Evolutionary conservation across 2,113 vertebrate species (phyloP), one percentile per base, ranked within the genome.

Genomic region (Atherinomorus stipes): DNA sequence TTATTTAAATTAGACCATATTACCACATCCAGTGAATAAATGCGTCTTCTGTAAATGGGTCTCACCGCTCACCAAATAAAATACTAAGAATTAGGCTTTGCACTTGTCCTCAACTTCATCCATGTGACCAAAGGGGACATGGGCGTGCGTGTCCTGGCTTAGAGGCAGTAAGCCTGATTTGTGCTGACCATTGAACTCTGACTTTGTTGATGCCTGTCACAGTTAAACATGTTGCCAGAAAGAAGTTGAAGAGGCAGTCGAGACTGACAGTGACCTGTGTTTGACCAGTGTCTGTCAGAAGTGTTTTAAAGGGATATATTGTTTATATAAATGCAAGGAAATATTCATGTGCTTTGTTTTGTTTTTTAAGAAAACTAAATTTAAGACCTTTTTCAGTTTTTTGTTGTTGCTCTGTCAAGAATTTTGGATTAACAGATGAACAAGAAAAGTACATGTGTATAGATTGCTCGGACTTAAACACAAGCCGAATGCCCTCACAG

Each of bases 91-190:
- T 63, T 42, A 31, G 42, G 76, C 69, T 74, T 75, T 84, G 77
- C 64, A 71, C 80, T 87, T 91, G 75, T 82, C 10, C 53, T 74
- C 38, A 56, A 40, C 83, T 83, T 65, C 50, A 52, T 85, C 84
- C 83, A 88, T 84, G 88, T 90, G 89, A 88, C 80, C 38, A 6
- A 50, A 54, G 56, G 44, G 72, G 66, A 75, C 23, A 23, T 50
- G 69, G 62, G 75, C 28, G 64, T 87, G 82, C 83, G 79, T 69
- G 74, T 44, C 22, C 53, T 57, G 63, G 83, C 88, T 92, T 88
- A 89, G 73, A 81, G 76, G 65, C 57, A 40, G 81, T 87, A 92
- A 91, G 90, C 89, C 84, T 82, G 70, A 82, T 91, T 92, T 90
- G 83, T 86, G 81, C 81, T 86, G 88, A 85, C 85, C 76, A 66